Evolutionary conservation across 1,140 invertebrate species (phyloP), one percentile per base, ranked within the genome.

Genomic region (Zeugodacus cucurbitae): DNA sequence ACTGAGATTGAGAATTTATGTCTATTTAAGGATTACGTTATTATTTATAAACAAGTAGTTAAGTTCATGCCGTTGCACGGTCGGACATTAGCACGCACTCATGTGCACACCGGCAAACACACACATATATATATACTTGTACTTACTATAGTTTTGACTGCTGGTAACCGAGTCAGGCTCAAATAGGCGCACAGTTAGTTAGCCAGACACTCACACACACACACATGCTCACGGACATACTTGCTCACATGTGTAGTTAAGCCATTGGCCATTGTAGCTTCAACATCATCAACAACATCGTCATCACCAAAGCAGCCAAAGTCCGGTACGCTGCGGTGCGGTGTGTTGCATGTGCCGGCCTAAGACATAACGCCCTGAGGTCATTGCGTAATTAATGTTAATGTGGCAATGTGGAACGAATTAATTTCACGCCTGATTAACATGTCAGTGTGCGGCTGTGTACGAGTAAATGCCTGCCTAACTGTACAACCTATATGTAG

Each of bases 401-500:
- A 92, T 92, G 91, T 92, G 91, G 91, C 91, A 92, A 90, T 92
- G 91, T 92, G 91, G 91, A 92, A 91, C 91, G 91, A 92, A 92
- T 92, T 92, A 92, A 92, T 92, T 92, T 92, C 91, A 92, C 91
- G 91, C 91, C 92, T 92, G 91, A 92, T 92, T 92, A 92, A 92
- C 91, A 91, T 91, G 92, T 92, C 74, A 82, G 41, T 82, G 41
- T 82, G 22, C 10, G 8, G 2, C n/a, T 22, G 26, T 82, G 11
- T 82, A 17, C 4, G 7, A 8, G 10, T n/a, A n/a, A n/a, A n/a
- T 74, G 17, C 14, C 48, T 54, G 2, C 2, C 2, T 11, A 54
- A 54, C 48, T 54, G 2, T 17, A 20, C 11, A 54, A 17, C 7
- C 3, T 70, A 70, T 70, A 34, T 5, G 32, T 17, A 3, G 17